These are phyloP conservation scores for Euura saliciscinereae DNA, from an alignment of 1,140 invertebrate species.

Conservation along the genomic window DNA sequence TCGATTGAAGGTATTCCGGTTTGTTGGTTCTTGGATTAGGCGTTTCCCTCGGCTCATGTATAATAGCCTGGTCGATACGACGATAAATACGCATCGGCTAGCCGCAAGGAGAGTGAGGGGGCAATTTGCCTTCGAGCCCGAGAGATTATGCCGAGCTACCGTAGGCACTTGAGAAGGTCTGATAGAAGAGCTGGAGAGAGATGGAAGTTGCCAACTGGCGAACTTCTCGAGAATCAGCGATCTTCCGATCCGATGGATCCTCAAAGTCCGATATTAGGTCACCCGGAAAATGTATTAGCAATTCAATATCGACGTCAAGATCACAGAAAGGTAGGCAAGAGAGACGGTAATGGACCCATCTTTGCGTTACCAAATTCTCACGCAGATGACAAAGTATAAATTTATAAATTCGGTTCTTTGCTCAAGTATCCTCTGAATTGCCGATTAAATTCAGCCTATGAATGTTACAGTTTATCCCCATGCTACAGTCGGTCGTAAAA, in stretches of 20 bases:
- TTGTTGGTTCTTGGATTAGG: background rate
- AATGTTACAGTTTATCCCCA: background rate
- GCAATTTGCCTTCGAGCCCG: background rate
- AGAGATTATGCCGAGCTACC: conserved; percentile 2
- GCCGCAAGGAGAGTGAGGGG: background rate
- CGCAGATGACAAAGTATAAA: background rate
- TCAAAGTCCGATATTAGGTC: background rate
- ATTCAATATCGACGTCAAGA: too few species aligned
- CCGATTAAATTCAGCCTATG: background rate
- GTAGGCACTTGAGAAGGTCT: conserved; percentile 7
- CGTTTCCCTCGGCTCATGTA: background rate
- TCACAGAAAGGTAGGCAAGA: too few species aligned
- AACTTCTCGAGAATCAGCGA: background rate
- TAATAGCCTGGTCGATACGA: background rate
- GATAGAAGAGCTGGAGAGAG: conserved; percentile 21
- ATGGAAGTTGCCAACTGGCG: conserved; percentile 9
- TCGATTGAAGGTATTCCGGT: background rate
- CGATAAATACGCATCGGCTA: background rate
- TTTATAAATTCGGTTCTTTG: too few species aligned
- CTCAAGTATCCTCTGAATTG: too few species aligned
- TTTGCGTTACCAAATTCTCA: background rate
- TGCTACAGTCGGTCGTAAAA: background rate
- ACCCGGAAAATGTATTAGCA: background rate
- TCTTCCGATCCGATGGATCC: conserved; percentile 9
- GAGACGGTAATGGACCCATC: background rate